phyloP scores from a whole-genome alignment of 2,888 invertebrate genomes.

The Ryuthela nishihirai region DNA sequence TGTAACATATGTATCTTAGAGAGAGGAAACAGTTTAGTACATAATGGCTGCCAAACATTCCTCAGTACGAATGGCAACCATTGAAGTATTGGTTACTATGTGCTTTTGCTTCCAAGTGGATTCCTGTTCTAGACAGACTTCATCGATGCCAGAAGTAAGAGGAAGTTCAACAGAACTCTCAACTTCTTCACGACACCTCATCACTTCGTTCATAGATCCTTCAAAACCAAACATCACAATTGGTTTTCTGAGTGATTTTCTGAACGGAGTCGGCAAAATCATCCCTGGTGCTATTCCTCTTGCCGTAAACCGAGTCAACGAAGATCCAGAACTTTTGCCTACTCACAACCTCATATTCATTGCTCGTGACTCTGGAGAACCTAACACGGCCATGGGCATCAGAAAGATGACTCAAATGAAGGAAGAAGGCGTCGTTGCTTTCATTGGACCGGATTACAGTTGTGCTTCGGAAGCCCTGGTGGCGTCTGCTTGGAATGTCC shows the following conservation, averaged over 20 bases:
- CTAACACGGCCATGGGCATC: conserved; percentile 39
- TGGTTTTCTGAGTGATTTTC: conserved; percentile 20
- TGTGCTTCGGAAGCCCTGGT: conserved; percentile 53
- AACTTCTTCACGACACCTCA: too few relatives aligned
- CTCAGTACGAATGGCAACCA: too few relatives aligned
- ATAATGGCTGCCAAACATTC: too few relatives aligned
- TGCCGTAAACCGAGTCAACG: conserved; percentile 43
- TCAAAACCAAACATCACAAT: conserved; percentile 26
- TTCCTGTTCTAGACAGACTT: too few relatives aligned
- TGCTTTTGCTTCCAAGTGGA: too few relatives aligned
- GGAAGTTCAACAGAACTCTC: too few relatives aligned
- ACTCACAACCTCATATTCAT: conserved; percentile 44
- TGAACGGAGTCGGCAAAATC: conserved; percentile 37
- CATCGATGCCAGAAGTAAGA: too few relatives aligned
- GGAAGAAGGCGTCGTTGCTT: conserved; percentile 55
- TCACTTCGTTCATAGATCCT: conserved; percentile 1
- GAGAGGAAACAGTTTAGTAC: too few relatives aligned
- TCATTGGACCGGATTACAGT: conserved; percentile 53
- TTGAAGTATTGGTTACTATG: too few relatives aligned
- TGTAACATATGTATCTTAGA: too few relatives aligned
- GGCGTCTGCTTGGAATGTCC: conserved; percentile 53
- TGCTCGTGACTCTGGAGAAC: conserved; percentile 39
- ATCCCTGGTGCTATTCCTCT: conserved; percentile 44
- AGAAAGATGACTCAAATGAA: conserved; percentile 49
- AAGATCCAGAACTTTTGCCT: conserved; percentile 37